Evolutionary conservation across 2,888 invertebrate genomes (phyloP), one percentile per base, ranked within the genome.

Genomic region (Euzophera pinguis): DNA sequence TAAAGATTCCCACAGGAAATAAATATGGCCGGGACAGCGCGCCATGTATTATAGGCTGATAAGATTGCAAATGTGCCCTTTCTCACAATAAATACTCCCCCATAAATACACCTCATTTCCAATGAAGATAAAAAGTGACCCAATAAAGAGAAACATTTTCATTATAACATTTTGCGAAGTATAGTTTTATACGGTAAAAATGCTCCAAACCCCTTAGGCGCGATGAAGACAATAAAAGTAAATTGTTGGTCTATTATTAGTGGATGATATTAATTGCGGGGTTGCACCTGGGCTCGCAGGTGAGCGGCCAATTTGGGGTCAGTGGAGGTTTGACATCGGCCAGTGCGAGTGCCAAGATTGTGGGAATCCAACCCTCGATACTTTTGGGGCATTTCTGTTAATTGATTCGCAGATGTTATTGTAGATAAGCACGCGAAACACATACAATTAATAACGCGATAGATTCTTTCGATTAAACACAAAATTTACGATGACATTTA

Each of bases 281-380:
- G 38, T 60, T 81, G 84, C 88, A 88, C 87, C 88, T 88, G 88
- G 80, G 45, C 10, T 27, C 10, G 86, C 87, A 89, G 88, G 89
- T 89, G 89, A 81, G 75, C 72, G 61, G 61, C 65, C 73, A 73
- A 73, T 84, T 87, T 86, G 80, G 86, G 86, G 88, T 85, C 86
- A 84, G 75, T 72, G 71, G 68, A 71, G 75, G 73, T 81, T 79
- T 81, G 80, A 80, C 78, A 77, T 71, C 69, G 71, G 63, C 66
- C 71, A 71, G 71, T 68, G 63, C 64, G 57, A 61, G 57, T 62
- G 41, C 56, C 55, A 63, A 63, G 65, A 70, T 70, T 73, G 77
- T 83, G 81, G 75, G 76, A 83, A 83, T 67, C 69, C 68, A 71
- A 66, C 70, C 68, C 55, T 52, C 55, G 54, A 62, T 56, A 59